Conservation (phyloP, 2,797 vertebrate genomes). For the Megalops cyprinoides region DNA sequence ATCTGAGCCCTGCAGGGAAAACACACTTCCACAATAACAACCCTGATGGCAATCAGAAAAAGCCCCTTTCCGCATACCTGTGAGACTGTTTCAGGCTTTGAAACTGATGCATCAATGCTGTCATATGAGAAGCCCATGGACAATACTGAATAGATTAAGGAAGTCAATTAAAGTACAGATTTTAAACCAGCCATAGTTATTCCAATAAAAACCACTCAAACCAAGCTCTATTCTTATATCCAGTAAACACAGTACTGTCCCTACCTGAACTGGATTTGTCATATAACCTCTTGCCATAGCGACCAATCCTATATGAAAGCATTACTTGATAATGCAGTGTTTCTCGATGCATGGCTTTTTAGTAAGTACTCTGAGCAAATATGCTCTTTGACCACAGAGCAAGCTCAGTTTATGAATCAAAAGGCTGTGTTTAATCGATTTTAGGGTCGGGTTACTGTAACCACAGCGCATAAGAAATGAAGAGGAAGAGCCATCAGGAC, state of each 20-base stretch:
- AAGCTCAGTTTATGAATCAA: not conserved
- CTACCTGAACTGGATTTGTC: not conserved
- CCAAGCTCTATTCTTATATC: no score
- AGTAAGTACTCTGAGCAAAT: not conserved
- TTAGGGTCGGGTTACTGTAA: conserved; percentile 4
- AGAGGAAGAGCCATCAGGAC: not conserved
- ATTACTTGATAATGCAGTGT: not conserved
- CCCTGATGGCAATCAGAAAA: not conserved
- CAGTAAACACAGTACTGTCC: no score
- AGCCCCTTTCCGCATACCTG: not conserved
- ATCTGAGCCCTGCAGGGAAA: not conserved
- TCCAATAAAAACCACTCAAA: no score
- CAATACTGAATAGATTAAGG: not conserved
- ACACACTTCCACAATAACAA: not conserved
- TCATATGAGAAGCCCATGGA: not conserved
- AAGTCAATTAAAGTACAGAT: no score
- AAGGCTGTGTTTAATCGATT: conserved; percentile 6
- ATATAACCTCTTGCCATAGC: not conserved
- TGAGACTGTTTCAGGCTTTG: not conserved
- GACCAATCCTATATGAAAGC: not conserved
- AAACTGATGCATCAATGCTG: not conserved
- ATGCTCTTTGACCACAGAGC: not conserved
- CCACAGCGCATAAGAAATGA: not conserved
- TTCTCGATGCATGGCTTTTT: not conserved
- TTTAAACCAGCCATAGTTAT: no score